Percentiles rank a stretch among this genome's conserved stretches.
These are phyloP conservation scores for Patiria pectinifera DNA, from an alignment of 53 echinoderm and acorn worm genomes.

Conservation along the genomic window DNA sequence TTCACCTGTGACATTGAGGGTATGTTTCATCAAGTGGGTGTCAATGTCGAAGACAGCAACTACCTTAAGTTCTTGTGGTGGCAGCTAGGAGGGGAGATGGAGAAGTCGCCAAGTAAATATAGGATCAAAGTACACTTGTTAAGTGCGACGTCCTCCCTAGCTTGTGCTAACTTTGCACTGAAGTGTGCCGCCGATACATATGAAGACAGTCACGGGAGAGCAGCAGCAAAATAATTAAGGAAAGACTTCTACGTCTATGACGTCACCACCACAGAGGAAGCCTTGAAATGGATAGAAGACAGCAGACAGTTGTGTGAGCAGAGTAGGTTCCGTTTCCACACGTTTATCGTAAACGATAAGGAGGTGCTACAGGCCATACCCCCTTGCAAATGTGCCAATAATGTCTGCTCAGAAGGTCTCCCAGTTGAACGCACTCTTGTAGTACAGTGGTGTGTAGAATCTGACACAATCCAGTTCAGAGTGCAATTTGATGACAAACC, in stretches of 20 bases:
- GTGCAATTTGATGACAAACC: constrained; percentile 61
- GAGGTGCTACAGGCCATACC: neutral
- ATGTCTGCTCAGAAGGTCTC: constrained; percentile 27
- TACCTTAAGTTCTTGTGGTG: constrained; percentile 71
- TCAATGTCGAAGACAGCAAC: constrained; percentile 37
- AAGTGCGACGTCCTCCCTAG: constrained; percentile 47
- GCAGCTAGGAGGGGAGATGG: neutral
- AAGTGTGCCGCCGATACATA: constrained; percentile 9
- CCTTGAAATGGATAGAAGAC: constrained; percentile 10
- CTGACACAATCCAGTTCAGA: constrained; percentile 74
- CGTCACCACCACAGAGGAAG: constrained; percentile 20
- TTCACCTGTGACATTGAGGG: constrained; percentile 55
- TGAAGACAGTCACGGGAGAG: neutral
- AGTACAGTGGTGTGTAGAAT: constrained; percentile 70
- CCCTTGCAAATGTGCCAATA: constrained; percentile 56
- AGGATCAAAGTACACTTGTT: constrained; percentile 64
- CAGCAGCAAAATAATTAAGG: constrained; percentile 1
- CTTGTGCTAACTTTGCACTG: neutral
- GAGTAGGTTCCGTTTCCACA: constrained; percentile 9
- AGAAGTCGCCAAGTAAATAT: neutral
- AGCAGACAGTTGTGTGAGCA: constrained; percentile 2
- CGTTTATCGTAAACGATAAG: neutral
- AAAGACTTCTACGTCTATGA: constrained; percentile 42
- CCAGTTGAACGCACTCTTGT: constrained; percentile 68
- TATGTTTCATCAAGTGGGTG: constrained; percentile 70